Evolutionary conservation across 2,888 invertebrate genomes (phyloP).

Genomic region (Gisinianus flammeolus): DNA sequence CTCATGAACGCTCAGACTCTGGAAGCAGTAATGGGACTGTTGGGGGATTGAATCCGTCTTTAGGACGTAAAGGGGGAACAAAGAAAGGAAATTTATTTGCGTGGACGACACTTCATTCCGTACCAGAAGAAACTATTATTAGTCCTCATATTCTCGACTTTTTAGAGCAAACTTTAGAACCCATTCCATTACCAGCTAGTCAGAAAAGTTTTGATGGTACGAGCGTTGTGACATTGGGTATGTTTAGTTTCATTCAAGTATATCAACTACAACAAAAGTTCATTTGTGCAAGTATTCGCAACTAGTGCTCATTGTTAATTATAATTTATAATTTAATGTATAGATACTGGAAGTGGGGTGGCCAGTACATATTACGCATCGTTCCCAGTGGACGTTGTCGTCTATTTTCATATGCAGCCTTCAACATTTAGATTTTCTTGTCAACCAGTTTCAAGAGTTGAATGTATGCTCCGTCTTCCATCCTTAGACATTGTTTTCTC

Average conservation of each 20-base stretch:
- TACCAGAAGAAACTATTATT: constrained; percentile 96
- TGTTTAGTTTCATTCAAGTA: background rate
- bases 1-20: constrained; percentile 55
- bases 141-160: constrained; percentile 97
- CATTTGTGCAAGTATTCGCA: no score
- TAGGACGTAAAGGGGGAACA: constrained; percentile 62
- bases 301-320: background rate
- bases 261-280: no score
- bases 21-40: constrained; percentile 51
- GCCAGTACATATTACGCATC: constrained; percentile 72
- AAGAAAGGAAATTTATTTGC: constrained; percentile 91
- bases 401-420: constrained; percentile 98
- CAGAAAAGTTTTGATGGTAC: constrained; percentile 53
- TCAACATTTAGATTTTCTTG: constrained; percentile 96
- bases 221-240: constrained; percentile 51
- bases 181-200: constrained; percentile 73
- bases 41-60: constrained; percentile 33
- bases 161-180: constrained; percentile 94
- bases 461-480: constrained; percentile 93
- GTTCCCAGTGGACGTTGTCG: constrained; percentile 98
- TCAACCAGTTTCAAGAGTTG: constrained; percentile 91
- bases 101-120: constrained; percentile 95
- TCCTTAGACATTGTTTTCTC: constrained; percentile 97
- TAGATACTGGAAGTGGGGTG: constrained; percentile 54
- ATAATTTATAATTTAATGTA: constrained; percentile 6